A percentile compares a stretch with the other conserved stretches of the same genome.
Evolutionary conservation across 2,888 invertebrate genomes (phyloP).

Genomic region (Gerosis bhagava): DNA sequence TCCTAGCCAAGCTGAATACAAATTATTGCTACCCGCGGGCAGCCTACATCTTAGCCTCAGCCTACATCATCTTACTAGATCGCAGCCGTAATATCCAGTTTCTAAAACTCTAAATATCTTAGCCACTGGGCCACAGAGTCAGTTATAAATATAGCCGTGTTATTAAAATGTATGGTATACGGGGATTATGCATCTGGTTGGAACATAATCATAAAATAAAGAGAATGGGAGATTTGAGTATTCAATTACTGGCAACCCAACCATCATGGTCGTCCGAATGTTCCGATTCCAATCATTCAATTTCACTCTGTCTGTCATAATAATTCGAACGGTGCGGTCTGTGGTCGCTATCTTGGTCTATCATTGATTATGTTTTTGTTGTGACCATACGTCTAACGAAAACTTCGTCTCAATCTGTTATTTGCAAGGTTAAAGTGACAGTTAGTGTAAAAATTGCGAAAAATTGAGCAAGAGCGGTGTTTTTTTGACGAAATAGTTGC

Average conservation of each 20-base stretch:
- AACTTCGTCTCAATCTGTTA: slow-evolving; percentile 38
- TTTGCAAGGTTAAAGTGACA: slow-evolving; percentile 38
- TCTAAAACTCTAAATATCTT: no score
- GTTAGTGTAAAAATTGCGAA: slow-evolving; percentile 46
- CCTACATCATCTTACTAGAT: no score
- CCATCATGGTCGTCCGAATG: slow-evolving; percentile 1
- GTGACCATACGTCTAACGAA: slow-evolving; percentile 47
- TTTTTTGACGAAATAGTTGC: slow-evolving; percentile 23
- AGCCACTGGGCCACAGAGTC: no score
- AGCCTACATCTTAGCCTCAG: no score
- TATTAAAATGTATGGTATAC: no score
- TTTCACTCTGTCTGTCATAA: slow-evolving; percentile 54
- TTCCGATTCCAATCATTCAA: slow-evolving; percentile 11
- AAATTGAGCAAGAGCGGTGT: slow-evolving; percentile 34
- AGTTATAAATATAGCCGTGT: no score
- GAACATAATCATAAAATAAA: no score
- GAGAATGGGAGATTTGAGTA: slow-evolving; percentile 2
- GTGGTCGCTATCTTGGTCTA: slow-evolving; percentile 47
- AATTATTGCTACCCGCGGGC: no score
- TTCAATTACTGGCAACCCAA: slow-evolving; percentile 7
- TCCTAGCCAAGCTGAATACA: no score
- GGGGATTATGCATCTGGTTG: no score
- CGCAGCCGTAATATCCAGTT: no score
- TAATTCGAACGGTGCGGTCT: slow-evolving; percentile 41
- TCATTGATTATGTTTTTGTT: slow-evolving; percentile 76